Evolutionary conservation across 2,797 vertebrate species (phyloP), one percentile per base, ranked within the genome.

Genomic region (Coccyzus lansbergi): DNA sequence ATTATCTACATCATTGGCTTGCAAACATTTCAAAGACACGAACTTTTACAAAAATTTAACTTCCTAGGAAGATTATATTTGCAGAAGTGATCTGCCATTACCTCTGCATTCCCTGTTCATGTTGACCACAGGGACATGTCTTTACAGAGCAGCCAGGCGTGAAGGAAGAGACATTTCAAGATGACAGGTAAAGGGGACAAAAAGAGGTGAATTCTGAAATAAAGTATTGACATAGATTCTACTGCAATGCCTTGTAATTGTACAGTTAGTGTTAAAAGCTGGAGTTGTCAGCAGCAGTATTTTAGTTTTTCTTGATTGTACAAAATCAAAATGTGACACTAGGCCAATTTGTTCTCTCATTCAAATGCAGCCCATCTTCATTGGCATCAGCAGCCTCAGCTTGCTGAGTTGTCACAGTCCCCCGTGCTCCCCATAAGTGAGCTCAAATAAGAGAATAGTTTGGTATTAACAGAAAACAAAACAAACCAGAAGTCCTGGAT

Each of bases 391-490:
- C 52, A 88, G 76, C 51, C 38, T 79, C 55, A 31, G 48, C 53
- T 67, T 44, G 15, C 46, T 65, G 9, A 3, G 5, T 8, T 86
- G 74, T 68, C 48, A 85, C 56, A 34, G 59, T 31, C 33, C 58
- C 63, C 52, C 36, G 14, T 13, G 70, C 28, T 86, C 40, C 77
- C 40, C 59, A 15, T 20, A 53, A 0, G 0, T 59, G 58, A 79
- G 38, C 44, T 53, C 1, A 0, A 84, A 59, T 69, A 79, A 67
- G 71, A 59, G 12, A 72, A 9, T 51, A 59, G 46, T 46, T 59
- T 59, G 64, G 20, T 70, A 83, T 60, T 67, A 90, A 88, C 59
- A 79, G 90, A 86, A 68, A 87, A 42, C 31, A 91, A 90, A 93
- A 29, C 67, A 82, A 68, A 65, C 6, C 52, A 77, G 44, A 70